Evolutionary conservation across 2,113 vertebrate genomes (phyloP), one percentile per base, ranked within the genome.

Genomic region (Syrrhaptes paradoxus): DNA sequence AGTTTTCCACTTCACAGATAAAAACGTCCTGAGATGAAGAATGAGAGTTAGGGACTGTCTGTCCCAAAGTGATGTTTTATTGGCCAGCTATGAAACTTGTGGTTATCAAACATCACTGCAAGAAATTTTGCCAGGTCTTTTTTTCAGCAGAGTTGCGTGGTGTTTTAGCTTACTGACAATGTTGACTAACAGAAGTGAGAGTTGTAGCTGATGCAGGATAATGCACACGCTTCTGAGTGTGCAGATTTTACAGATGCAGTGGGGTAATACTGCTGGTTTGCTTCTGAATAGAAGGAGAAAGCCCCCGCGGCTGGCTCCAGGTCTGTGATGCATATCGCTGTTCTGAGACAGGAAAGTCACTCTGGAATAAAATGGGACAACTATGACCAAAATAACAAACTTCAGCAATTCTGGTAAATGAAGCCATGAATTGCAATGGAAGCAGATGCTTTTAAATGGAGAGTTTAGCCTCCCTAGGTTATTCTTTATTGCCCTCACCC

Each of bases 161-260:
- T 82, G 21, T 6, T 85, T 72, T 61, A 25, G 71, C 26, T 48
- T n/a, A 21, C 10, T 82, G 52, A 17, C 6, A 5, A 0, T 8
- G 17, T 11, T 85, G 73, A 32, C 43, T 43, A 63, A 51, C 4
- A 31, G n/a, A 48, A 70, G 29, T 31, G 34, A 46, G 75, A 28
- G 31, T 22, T 62, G 43, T 66, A 17, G 17, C 41, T 21, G 58
- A 17, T 9, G 6, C 0, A 1, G 45, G 20, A 11, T 68, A 29
- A n/a, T 0, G 32, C 25, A 13, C 6, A 4, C 3, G 5, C 13
- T 59, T 48, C 46, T 1, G 6, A 21, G 29, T 46, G 77, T 51
- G 32, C 17, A 36, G 63, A 11, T 34, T 46, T 81, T 51, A 34
- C 17, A 36, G 63, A 11, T 34, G 13, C 14, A 5, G 31, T 36